A percentile compares a stretch with the other conserved stretches of the same genome.
These are phyloP conservation scores for Chrysotoxum bicinctum DNA, from an alignment of 2,888 invertebrate genomes.

Conservation along the genomic window DNA sequence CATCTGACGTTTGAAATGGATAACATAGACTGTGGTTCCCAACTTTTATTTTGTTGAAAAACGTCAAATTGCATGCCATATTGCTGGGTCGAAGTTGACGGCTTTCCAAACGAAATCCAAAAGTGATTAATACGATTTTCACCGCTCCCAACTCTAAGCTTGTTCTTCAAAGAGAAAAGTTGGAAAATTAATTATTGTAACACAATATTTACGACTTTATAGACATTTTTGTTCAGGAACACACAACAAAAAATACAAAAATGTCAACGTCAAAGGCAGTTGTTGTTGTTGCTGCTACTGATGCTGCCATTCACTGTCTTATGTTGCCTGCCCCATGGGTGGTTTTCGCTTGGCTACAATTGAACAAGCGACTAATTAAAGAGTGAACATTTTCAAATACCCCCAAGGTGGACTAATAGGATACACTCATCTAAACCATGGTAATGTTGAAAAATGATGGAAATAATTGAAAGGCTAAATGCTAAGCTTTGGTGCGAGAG, in stretches of 20 bases:
- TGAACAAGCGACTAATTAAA: conserved; percentile 64
- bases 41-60: conserved; percentile 18
- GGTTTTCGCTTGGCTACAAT: conserved; percentile 35
- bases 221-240: background rate
- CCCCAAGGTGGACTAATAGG: conserved; percentile 22
- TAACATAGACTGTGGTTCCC: conserved; percentile 38
- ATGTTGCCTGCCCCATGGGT: conserved; percentile 32
- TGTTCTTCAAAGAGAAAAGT: conserved; percentile 40
- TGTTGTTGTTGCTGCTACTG: conserved; percentile 30
- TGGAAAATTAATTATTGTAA: conserved; percentile 67
- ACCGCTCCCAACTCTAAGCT: conserved; percentile 6
- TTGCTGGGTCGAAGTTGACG: background rate
- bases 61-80: conserved; percentile 35
- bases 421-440: background rate
- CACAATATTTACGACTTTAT: conserved; percentile 19
- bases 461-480: conserved; percentile 54
- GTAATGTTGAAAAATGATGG: conserved; percentile 51
- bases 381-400: conserved; percentile 32
- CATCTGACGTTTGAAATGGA: conserved; percentile 59
- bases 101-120: conserved; percentile 32
- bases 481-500: background rate
- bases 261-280: conserved; percentile 35
- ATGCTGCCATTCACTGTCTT: conserved; percentile 25
- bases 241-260: background rate
- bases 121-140: conserved; percentile 63